phyloP scores from a whole-genome alignment of 1,140 invertebrate species.

The Carcinoscorpius rotundicauda region DNA sequence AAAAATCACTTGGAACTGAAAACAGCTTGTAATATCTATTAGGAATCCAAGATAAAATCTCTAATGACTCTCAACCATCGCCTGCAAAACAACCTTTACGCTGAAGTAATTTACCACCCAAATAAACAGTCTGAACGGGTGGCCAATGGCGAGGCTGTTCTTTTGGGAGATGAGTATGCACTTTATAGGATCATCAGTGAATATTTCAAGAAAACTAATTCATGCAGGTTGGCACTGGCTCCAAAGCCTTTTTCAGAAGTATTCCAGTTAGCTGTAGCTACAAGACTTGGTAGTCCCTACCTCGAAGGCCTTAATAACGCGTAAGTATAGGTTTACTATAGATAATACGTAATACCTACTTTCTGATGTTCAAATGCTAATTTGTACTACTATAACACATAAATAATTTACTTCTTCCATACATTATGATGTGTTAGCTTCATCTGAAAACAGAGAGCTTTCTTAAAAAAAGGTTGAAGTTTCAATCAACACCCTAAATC shows the following conservation, averaged over 20 bases:
- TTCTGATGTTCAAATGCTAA: too few relatives aligned
- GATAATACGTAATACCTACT: too few relatives aligned
- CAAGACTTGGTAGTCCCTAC: constrained; percentile 16
- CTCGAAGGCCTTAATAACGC: constrained; percentile 9
- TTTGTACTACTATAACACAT: too few relatives aligned
- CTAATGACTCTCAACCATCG: constrained; percentile 2
- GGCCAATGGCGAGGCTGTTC: constrained; percentile 3
- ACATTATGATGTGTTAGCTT: too few relatives aligned
- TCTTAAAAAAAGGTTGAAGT: too few relatives aligned
- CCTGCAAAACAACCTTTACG: not conserved
- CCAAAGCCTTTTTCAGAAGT: constrained; percentile 8
- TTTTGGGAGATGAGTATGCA: constrained; percentile 8
- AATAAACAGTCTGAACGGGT: not conserved
- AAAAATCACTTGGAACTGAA: too few relatives aligned
- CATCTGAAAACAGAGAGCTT: too few relatives aligned
- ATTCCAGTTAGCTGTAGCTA: constrained; percentile 8
- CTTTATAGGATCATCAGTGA: constrained; percentile 7
- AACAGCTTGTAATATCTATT: too few relatives aligned
- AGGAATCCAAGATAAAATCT: constrained; percentile 13
- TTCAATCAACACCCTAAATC: too few relatives aligned
- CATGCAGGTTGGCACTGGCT: constrained; percentile 6
- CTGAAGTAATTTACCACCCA: not conserved
- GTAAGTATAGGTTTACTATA: constrained; percentile 5
- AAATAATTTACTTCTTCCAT: too few relatives aligned
- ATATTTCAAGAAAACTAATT: constrained; percentile 5